Percentiles rank a stretch among this genome's conserved stretches.
phyloP scores from a whole-genome alignment of 1,140 invertebrate species.

The Monomorium pharaonis region DNA sequence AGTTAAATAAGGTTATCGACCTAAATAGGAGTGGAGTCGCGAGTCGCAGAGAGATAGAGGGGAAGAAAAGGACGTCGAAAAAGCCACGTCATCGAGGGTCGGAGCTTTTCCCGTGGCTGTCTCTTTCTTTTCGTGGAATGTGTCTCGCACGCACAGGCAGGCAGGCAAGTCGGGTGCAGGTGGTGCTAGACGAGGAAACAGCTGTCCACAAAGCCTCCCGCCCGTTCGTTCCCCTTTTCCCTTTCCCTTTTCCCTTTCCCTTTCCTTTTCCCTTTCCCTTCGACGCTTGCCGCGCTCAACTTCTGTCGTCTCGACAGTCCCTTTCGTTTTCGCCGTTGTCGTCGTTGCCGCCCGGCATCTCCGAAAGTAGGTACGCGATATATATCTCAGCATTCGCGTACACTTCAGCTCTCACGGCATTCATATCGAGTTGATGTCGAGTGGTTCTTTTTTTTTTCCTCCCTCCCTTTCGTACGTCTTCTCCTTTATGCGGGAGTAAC shows the following conservation, averaged over 20 bases:
- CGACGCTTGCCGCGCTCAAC: slow-evolving; percentile 25
- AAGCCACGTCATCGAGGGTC: slow-evolving; percentile 2
- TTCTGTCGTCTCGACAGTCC: slow-evolving; percentile 38
- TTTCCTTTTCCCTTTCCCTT: slow-evolving; percentile 25
- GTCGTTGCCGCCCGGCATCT: slow-evolving; percentile 13
- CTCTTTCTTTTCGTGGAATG: slow-evolving; percentile 4
- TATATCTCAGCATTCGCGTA: neutral
- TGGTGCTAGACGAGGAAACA: slow-evolving; percentile 74
- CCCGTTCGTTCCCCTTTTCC: neutral
- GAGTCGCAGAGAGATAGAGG: neutral
- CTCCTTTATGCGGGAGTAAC: neutral
- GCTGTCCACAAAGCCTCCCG: slow-evolving; percentile 70
- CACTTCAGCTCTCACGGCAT: neutral
- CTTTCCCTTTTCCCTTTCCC: slow-evolving; percentile 12
- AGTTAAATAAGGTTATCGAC: slow-evolving; percentile 36
- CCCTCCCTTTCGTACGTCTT: neutral
- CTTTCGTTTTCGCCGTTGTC: slow-evolving; percentile 23
- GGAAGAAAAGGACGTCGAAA: slow-evolving; percentile 24
- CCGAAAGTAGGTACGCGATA: neutral
- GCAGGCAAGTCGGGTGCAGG: slow-evolving; percentile 78
- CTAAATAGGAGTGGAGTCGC: neutral
- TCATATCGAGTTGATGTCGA: slow-evolving; percentile 4
- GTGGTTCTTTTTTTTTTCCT: neutral
- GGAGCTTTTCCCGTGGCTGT: slow-evolving; percentile 17
- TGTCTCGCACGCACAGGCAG: slow-evolving; percentile 28